Percentiles rank a stretch among this genome's conserved stretches.
Conservation (phyloP, 2,113 vertebrate genomes). For the Ginglymostoma cirratum region DNA sequence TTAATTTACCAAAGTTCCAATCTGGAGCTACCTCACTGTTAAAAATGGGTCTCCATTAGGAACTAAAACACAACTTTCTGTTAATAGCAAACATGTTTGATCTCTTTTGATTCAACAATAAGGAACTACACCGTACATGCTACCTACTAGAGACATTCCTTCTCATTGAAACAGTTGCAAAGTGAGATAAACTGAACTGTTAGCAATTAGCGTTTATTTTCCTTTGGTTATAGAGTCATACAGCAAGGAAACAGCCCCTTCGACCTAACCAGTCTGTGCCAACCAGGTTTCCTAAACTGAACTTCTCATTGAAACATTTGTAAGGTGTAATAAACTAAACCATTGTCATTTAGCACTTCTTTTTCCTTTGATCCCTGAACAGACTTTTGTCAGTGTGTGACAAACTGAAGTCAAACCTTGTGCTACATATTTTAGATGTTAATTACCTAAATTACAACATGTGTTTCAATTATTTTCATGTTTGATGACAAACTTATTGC, state of each 20-base stretch:
- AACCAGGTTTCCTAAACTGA: no score
- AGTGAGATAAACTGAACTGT: not conserved
- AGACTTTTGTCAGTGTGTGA: not conserved
- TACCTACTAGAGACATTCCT: not conserved
- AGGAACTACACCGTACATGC: not conserved
- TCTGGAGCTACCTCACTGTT: not conserved
- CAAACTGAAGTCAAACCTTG: not conserved
- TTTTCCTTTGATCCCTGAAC: not conserved
- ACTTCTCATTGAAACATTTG: not conserved
- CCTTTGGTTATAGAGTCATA: not conserved
- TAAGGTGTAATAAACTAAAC: not conserved
- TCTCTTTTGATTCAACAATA: not conserved
- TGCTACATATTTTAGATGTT: not conserved
- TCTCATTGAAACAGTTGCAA: not conserved
- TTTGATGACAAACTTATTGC: not conserved
- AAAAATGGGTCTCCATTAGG: not conserved
- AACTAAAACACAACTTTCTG: not conserved
- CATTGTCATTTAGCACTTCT: not conserved
- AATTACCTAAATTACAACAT: conserved; percentile 3
- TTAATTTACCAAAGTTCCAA: not conserved
- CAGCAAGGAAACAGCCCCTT: no score
- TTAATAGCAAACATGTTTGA: not conserved
- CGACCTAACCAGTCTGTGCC: no score
- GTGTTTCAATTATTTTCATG: not conserved
- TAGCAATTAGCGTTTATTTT: not conserved